Base-by-base conservation (phyloP, 2,113 vertebrate species). In the Rhabdornis inornatus region DNA sequence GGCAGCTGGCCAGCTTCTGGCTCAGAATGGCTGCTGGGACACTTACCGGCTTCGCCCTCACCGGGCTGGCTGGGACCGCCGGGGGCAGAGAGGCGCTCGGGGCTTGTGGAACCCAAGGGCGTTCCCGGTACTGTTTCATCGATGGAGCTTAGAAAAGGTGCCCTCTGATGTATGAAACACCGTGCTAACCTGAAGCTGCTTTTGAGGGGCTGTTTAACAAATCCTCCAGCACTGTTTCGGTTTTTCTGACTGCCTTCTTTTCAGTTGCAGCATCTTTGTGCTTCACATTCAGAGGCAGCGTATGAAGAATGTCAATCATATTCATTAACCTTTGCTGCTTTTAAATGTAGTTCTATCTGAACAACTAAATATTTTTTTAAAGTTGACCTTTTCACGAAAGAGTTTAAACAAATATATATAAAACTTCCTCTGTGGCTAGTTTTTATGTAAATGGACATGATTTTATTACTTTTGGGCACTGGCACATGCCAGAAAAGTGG, bases 41-140 rank as follows among this genome's bases (percentile, higher is more conserved):
- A 25, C 27, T 17, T 17, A 27, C 7, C 3, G 45, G 59, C 5
- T 4, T 3, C 8, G 15, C 40, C 78, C 47, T 9, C 7, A 1
- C 4, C 22, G 33, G 0, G 25, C 68, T 0, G 37, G 19, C 0
- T 0, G 12, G 23, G 4, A 0, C 27, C 31, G 1, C 15, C 0
- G 0, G 31, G 0, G 6, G 59, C 53, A 1, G 39, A 4, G 75
- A 4, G 70, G 56, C 14, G 61, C 45, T 19, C 3, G 0, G 10
- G 47, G 6, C 15, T 7, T 2, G 55, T 0, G 4, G 40, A 15
- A 8, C 37, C n/a, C 2, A 0, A 6, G 39, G 56, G 30, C 10
- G 12, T 6, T 61, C 82, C 49, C 17, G 18, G 13, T 2, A 0
- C 44, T 7, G 15, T 1, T 24, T 2, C 11, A 1, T 35, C 27